Evolutionary conservation across 2,113 vertebrate genomes (phyloP).

Genomic region (Menura novaehollandiae): DNA sequence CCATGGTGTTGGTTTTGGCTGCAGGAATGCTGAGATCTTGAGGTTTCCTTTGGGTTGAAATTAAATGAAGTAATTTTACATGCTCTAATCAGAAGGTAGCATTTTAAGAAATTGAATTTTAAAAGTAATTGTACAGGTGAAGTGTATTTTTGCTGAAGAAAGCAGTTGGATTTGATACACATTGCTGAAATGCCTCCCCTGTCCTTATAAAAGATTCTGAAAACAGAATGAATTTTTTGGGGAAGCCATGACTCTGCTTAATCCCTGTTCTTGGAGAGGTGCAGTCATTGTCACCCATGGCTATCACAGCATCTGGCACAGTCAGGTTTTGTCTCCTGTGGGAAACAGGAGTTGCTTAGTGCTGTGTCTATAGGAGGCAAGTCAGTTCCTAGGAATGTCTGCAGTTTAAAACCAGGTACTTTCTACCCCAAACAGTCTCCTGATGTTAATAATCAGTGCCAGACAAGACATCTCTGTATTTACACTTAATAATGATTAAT

Average conservation of each 20-base stretch:
- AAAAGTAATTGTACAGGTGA: not conserved
- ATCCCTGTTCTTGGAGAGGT: not conserved
- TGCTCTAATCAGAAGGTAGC: not conserved
- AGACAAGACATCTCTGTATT: not conserved
- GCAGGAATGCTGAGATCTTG: not conserved
- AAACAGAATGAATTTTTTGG: not conserved
- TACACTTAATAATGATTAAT: not conserved
- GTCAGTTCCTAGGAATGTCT: not conserved
- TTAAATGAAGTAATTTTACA: not conserved
- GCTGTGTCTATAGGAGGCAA: not conserved
- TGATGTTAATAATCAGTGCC: not conserved
- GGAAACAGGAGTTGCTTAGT: not conserved
- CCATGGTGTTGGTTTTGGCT: constrained; percentile 13
- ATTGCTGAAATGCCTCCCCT: not conserved
- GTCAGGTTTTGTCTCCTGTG: not conserved
- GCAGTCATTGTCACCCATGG: too few relatives aligned
- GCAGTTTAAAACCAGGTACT: not conserved
- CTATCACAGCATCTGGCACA: not conserved
- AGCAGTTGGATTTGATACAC: not conserved
- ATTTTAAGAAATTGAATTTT: not conserved
- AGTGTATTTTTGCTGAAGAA: not conserved
- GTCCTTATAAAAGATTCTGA: not conserved
- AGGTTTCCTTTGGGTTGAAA: not conserved
- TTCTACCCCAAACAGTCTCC: not conserved
- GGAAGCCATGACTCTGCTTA: not conserved